Conservation (phyloP, 2,797 vertebrate genomes). For the Acomys russatus region DNA sequence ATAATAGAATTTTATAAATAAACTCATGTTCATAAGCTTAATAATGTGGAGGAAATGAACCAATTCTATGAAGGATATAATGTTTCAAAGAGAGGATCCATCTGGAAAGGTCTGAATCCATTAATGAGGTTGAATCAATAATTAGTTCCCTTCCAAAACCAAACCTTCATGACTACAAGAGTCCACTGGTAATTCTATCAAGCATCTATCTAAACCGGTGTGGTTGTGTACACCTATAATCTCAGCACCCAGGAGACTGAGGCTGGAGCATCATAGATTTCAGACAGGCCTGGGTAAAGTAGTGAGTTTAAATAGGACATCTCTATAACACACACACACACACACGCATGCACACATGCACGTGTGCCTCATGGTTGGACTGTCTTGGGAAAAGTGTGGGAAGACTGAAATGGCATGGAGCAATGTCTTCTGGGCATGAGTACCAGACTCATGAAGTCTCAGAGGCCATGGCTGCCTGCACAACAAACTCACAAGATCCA, state of each 20-base stretch:
- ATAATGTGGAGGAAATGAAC: background rate
- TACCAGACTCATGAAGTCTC: background rate
- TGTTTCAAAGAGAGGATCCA: background rate
- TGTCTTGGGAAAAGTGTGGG: background rate
- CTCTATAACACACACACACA: background rate
- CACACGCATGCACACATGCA: background rate
- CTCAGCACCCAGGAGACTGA: background rate
- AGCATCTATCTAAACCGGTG: no score
- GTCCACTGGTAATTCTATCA: background rate
- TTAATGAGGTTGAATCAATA: background rate
- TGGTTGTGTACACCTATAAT: background rate
- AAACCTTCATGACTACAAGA: background rate
- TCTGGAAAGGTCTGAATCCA: background rate
- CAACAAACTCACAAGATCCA: no score
- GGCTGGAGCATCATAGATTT: background rate
- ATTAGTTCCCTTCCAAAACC: background rate
- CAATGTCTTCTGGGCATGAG: background rate
- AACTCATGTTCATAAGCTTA: background rate
- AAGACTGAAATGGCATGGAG: background rate
- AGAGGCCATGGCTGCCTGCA: background rate
- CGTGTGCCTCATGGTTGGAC: background rate
- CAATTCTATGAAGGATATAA: background rate
- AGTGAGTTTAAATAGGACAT: background rate
- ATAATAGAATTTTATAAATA: background rate
- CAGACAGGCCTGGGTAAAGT: background rate